These are phyloP conservation scores for Scalopus aquaticus DNA, from an alignment of 2,113 vertebrate genomes.

Conservation along the genomic window DNA sequence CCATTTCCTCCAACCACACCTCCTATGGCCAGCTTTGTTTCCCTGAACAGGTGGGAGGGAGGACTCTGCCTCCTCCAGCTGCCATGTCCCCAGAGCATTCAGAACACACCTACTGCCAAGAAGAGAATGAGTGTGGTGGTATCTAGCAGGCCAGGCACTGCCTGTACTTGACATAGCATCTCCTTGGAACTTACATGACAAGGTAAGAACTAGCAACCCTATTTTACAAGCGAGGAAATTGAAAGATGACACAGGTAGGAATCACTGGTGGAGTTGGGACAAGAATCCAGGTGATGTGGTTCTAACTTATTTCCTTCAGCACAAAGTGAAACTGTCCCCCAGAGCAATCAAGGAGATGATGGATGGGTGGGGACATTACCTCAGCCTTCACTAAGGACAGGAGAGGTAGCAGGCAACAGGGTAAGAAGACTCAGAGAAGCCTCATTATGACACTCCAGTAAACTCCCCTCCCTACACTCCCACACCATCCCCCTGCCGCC, in stretches of 20 bases:
- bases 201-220: not conserved
- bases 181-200: not conserved
- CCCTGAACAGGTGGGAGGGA: not conserved
- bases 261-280: not conserved
- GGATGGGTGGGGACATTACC: not conserved
- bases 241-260: not conserved
- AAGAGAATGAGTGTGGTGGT: not conserved
- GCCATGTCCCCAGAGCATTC: not conserved
- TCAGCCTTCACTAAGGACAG: not conserved
- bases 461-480: not conserved
- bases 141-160: accelerated
- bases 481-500: not conserved
- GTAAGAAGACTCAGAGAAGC: not conserved
- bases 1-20: not conserved
- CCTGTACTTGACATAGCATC: not conserved
- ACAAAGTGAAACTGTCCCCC: not conserved
- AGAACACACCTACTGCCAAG: not conserved
- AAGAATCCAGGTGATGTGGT: not conserved
- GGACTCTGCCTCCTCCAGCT: not conserved
- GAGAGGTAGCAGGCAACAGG: not conserved
- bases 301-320: not conserved
- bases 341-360: not conserved
- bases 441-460: not conserved
- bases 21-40: not conserved
- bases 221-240: not conserved